Base-by-base conservation (phyloP, 1,140 invertebrate genomes). In the Trachymyrmex cornetzi region DNA sequence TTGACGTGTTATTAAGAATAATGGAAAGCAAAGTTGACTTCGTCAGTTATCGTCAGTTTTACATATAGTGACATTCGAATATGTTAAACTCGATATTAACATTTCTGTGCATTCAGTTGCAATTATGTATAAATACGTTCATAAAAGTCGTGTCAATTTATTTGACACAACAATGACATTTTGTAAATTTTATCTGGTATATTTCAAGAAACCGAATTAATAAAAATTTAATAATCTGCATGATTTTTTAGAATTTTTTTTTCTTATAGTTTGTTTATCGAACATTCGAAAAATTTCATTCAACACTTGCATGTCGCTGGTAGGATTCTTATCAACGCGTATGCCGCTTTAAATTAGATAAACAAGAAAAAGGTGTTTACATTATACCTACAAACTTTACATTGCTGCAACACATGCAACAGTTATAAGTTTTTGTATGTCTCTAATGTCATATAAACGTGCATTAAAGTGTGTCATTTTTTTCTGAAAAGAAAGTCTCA, bases 271-370 rank as follows among this genome's bases (percentile, higher is more conserved):
- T 57, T 6, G 6, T 38, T 24, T 50, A 16, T 44, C 1, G 12
- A 24, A 34, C 9, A 5, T 0, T 38, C n/a, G n/a, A 34, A 38
- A 24, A 24, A 34, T 69, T 12, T 19, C 11, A 55, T 7, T 27
- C 5, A 38, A 14, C 19, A n/a, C 48, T 48, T 22, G 9, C 16
- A 30, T 11, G 19, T 14, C 7, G 14, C 3, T 34, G 14, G 5
- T 22, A 5, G 63, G 9, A 69, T 81, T 69, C 48, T 81, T 81
- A 81, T 81, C 64, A 66, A 66, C 1, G 38, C 24, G 9, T 64
- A 44, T 5, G 5, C 14, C n/a, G 27, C 48, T 81, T 81, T 81
- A 22, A 55, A 59, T 34, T 66, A 64, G 77, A 71, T 81, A 81
- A 81, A 74, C 12, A 34, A 27, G 16, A 77, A n/a, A 61, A 80